Base-by-base conservation (phyloP, 2,888 invertebrate genomes). In the Chrysomela aeneicollis region DNA sequence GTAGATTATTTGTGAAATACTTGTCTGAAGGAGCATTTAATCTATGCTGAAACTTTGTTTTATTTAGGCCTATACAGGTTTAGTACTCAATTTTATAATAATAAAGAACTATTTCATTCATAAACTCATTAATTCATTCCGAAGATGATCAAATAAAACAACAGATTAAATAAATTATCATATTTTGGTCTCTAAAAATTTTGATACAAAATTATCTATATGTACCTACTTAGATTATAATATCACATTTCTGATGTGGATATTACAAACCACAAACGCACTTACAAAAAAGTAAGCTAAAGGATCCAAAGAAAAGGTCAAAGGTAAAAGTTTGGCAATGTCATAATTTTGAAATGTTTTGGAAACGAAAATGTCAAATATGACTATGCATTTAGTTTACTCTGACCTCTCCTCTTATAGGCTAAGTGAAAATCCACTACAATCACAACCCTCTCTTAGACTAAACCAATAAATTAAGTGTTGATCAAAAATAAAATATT, bases 221-320 rank as follows among this genome's bases (percentile, higher is more conserved):
- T 51, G 53, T 52, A 47, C 37, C 65, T 66, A 64, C 69, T 71
- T 71, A 71, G 66, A 67, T 67, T 66, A 71, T 87, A 88, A 88
- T 88, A 88, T 88, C 88, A 88, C 88, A 88, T 88, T 87, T 88
- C 87, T 88, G 82, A 88, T 88, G 88, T 87, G 88, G 88, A 88
- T 88, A 88, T 88, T 88, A 87, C 85, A 76, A 78, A 73, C 80
- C 80, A 81, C 79, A 78, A 72, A 67, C 67, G 57, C 58, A 63
- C 63, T 65, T 60, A 50, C 30, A 63, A 53, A 68, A 57, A 55
- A 65, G 65, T 66, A 65, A 62, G 61, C 55, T 30, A 18, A 10
- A 42, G 12, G 15, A 12, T 10, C 6, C 42, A 42, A 42, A 35
- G 10, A 10, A 5, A 26, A 35, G 35, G 12, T 35, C 35, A 35